Conservation (phyloP, 2,888 invertebrate genomes). For the Epinotia nisella region DNA sequence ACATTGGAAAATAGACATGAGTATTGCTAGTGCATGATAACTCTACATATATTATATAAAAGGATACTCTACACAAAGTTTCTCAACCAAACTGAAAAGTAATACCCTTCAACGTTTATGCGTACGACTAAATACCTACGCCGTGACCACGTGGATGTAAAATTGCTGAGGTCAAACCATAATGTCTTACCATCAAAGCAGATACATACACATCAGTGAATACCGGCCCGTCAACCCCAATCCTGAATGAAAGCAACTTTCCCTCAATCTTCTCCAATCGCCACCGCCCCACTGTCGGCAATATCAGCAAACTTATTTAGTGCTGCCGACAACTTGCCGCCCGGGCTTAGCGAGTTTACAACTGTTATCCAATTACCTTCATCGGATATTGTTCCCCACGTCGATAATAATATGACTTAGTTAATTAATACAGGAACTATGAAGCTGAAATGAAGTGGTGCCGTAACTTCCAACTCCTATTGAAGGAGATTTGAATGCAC, state of each 20-base stretch:
- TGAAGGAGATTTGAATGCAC: conserved; percentile 25
- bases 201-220: not conserved
- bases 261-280: conserved; percentile 19
- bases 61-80: not conserved
- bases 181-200: too few species aligned
- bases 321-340: conserved; percentile 32
- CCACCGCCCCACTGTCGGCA: conserved; percentile 13
- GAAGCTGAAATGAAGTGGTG: conserved; percentile 1
- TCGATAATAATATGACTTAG: conserved; percentile 22
- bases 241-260: conserved; percentile 12
- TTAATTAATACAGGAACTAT: conserved; percentile 23
- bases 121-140: too few species aligned
- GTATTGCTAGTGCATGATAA: not conserved
- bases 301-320: conserved; percentile 27
- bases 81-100: too few species aligned
- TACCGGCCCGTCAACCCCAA: conserved; percentile 10
- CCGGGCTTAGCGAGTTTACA: conserved; percentile 37
- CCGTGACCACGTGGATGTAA: too few species aligned
- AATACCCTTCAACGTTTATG: too few species aligned
- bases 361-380: conserved; percentile 43
- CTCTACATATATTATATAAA: not conserved
- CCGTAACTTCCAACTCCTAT: conserved; percentile 2
- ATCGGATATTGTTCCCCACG: conserved; percentile 33
- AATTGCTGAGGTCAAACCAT: too few species aligned
- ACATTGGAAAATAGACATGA: not conserved